Conservation (phyloP, 1,140 invertebrate genomes). For the Amyelois transitella region DNA sequence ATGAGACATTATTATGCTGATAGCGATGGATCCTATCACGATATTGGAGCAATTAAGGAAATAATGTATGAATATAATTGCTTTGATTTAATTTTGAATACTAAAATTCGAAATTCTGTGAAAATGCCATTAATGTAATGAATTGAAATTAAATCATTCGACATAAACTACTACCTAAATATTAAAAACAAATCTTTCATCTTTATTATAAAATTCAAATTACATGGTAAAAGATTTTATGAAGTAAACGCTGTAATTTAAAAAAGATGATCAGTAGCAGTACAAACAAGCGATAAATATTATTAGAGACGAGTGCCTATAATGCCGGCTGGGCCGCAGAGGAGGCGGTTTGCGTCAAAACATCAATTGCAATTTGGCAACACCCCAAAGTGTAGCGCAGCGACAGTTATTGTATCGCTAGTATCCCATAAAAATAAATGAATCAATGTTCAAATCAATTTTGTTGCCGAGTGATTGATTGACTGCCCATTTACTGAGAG, state of each 20-base stretch:
- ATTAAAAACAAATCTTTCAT: too few relatives aligned
- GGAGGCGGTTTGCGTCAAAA: slow-evolving; percentile 3
- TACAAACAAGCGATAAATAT: neutral
- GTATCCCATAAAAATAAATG: too few relatives aligned
- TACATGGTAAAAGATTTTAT: too few relatives aligned
- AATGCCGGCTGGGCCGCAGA: neutral
- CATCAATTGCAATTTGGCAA: slow-evolving; percentile 4
- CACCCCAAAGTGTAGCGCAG: neutral
- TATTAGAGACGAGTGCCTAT: neutral
- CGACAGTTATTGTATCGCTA: neutral
- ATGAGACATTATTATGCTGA: neutral
- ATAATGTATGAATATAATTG: neutral
- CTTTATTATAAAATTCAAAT: too few relatives aligned
- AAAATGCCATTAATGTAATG: too few relatives aligned
- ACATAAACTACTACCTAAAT: too few relatives aligned
- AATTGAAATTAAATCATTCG: too few relatives aligned
- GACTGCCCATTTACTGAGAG: too few relatives aligned
- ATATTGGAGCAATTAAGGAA: neutral
- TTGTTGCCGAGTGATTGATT: too few relatives aligned
- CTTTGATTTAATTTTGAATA: neutral
- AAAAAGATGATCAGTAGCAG: neutral
- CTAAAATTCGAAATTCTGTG: too few relatives aligned
- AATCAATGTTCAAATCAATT: too few relatives aligned
- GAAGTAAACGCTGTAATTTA: too few relatives aligned
- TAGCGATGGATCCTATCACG: neutral